Percentiles rank a stretch among this genome's conserved stretches.
These are phyloP conservation scores for Epirrhoe tristata DNA, from an alignment of 2,888 invertebrate genomes.

Conservation along the genomic window DNA sequence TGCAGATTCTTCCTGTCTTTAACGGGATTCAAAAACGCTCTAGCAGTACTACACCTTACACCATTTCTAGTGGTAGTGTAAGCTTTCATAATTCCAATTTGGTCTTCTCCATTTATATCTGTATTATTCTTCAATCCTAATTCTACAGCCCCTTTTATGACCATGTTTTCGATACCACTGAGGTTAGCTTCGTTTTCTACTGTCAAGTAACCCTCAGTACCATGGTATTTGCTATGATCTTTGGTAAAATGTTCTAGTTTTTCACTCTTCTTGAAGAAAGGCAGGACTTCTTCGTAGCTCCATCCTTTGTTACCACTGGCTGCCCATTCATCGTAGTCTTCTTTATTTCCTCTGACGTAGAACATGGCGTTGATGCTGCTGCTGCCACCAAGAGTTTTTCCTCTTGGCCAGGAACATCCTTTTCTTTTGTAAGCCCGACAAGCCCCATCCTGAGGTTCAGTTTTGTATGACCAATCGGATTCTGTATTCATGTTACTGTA, in stretches of 20 bases:
- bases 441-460: slow-evolving; percentile 71
- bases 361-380: slow-evolving; percentile 86
- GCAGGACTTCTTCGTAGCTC: slow-evolving; percentile 82
- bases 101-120: slow-evolving; percentile 71
- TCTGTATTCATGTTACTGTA: slow-evolving; percentile 57
- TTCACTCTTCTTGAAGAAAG: slow-evolving; percentile 83
- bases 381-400: slow-evolving; percentile 86
- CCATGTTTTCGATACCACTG: slow-evolving; percentile 53
- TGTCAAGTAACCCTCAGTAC: slow-evolving; percentile 68
- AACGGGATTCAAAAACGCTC: slow-evolving; percentile 76
- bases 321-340: slow-evolving; percentile 85
- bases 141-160: slow-evolving; percentile 72
- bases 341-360: slow-evolving; percentile 82
- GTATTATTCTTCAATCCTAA: slow-evolving; percentile 68
- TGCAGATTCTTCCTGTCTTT: slow-evolving; percentile 72
- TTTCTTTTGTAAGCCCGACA: slow-evolving; percentile 70
- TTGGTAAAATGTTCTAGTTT: slow-evolving; percentile 54
- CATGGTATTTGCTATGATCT: slow-evolving; percentile 61
- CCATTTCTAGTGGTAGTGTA: slow-evolving; percentile 78
- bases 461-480: slow-evolving; percentile 85
- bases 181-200: slow-evolving; percentile 60
- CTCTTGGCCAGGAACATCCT: slow-evolving; percentile 85
- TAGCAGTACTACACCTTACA: slow-evolving; percentile 78
- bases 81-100: slow-evolving; percentile 77
- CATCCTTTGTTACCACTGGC: slow-evolving; percentile 82